phyloP scores from a whole-genome alignment of 1,140 invertebrate genomes.

The Philopotamus ludificatus region DNA sequence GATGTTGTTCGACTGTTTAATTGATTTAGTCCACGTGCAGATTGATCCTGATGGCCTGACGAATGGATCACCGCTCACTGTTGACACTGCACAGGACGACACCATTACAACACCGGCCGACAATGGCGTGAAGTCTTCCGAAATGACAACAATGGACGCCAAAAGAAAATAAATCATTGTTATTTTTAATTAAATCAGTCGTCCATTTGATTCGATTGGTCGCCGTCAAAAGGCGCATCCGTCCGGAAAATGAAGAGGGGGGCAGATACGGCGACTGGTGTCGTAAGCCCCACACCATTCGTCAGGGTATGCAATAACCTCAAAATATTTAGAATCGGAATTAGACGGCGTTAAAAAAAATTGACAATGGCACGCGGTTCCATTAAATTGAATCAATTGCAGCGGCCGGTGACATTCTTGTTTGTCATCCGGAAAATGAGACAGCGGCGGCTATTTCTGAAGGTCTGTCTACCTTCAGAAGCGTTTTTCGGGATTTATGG shows the following conservation, averaged over 20 bases:
- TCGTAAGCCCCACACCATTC: slow-evolving; percentile 1
- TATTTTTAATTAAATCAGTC: slow-evolving; percentile 38
- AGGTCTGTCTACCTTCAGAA: slow-evolving; percentile 1
- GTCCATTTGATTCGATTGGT: slow-evolving; percentile 34
- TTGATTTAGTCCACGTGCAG: no score
- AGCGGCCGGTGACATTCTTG: slow-evolving; percentile 24
- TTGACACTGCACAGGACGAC: background rate
- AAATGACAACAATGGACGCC: slow-evolving; percentile 16
- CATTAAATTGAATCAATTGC: no score
- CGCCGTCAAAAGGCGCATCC: slow-evolving; percentile 28
- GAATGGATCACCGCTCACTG: no score
- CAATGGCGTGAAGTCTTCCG: slow-evolving; percentile 18
- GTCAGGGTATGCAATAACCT: background rate
- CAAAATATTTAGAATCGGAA: background rate
- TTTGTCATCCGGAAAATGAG: slow-evolving; percentile 27
- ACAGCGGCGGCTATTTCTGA: slow-evolving; percentile 23
- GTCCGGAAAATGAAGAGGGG: slow-evolving; percentile 10
- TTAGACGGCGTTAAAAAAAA: no score
- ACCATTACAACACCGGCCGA: background rate
- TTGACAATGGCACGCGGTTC: no score
- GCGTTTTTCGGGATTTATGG: slow-evolving; percentile 20
- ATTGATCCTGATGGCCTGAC: no score
- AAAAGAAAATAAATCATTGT: slow-evolving; percentile 38
- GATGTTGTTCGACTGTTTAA: no score
- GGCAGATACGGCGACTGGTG: background rate